Evolutionary conservation across 1,140 invertebrate genomes (phyloP), one percentile per base, ranked within the genome.

Genomic region (Cecropterus lyciades): DNA sequence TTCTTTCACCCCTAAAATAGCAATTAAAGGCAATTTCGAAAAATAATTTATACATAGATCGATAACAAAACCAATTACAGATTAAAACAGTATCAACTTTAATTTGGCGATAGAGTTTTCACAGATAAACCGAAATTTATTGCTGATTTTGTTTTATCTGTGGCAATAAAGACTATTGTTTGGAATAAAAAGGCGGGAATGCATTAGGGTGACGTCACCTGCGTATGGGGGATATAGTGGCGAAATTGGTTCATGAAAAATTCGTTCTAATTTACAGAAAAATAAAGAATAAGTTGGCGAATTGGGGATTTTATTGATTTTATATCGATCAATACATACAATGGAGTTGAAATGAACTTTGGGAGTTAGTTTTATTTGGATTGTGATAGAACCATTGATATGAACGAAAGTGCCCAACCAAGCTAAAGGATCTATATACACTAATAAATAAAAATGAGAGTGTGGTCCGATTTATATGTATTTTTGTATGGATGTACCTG

Each of bases 181-280:
- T 65, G 27, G 43, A 24, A 48, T 66, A 66, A 57, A 57, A 57
- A 55, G 46, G 46, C 53, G 52, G 64, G 43, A 57, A 48, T 45
- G 45, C 51, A 66, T 57, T 57, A 51, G 64, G 64, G 64, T 57
- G 48, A 48, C 53, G 53, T 56, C 64, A 66, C 64, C 64, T 66
- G 64, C 64, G 27, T 43, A 10, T 60, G 11, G 57, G 57, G 57
- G 48, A 60, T 48, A 49, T 45, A 30, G n/a, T 55, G 30, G 43
- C 52, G 43, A 14, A 55, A 37, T 46, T 1, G 1, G 16, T 14
- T 40, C 27, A 37, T 37, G 27, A 7, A 27, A 46, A 48, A 66
- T 40, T 51, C 20, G 27, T 42, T 10, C 33, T 48, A 51, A 66
- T 57, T 46, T 11, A 1, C 11, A 14, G 0, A 4, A n/a, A 20